Conservation (phyloP, 2,888 invertebrate species). For the Lasioglossum marginatum region DNA sequence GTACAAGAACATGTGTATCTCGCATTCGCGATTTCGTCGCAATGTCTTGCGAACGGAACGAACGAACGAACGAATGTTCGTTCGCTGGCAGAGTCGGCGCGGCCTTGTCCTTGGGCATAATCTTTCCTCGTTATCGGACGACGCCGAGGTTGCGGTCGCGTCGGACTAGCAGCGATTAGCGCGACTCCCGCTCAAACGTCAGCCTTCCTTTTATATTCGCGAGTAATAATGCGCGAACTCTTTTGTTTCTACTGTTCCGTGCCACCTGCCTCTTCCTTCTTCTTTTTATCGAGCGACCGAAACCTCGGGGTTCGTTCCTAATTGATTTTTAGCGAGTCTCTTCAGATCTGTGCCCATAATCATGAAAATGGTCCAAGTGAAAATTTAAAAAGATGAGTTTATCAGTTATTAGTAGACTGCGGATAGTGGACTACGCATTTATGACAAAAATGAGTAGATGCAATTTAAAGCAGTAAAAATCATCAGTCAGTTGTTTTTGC, state of each 20-base stretch:
- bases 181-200: constrained; percentile 65
- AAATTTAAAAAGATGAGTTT: too few species aligned
- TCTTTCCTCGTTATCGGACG: constrained; percentile 83
- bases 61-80: constrained; percentile 28
- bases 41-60: constrained; percentile 57
- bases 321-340: too few species aligned
- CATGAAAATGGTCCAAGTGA: too few species aligned
- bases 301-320: neutral
- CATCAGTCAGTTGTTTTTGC: neutral
- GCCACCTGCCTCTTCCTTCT: neutral
- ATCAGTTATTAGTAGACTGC: too few species aligned
- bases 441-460: too few species aligned
- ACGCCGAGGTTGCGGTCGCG: constrained; percentile 77
- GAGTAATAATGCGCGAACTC: constrained; percentile 59
- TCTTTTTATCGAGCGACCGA: neutral
- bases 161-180: constrained; percentile 68
- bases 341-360: too few species aligned
- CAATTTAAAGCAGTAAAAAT: too few species aligned
- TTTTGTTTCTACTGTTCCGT: constrained; percentile 13
- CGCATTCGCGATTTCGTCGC: constrained; percentile 65
- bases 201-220: constrained; percentile 66
- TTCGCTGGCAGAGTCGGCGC: constrained; percentile 49
- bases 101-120: constrained; percentile 84
- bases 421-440: too few species aligned
- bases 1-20: constrained; percentile 35